Evolutionary conservation across 2,888 invertebrate genomes (phyloP).

Genomic region (Phengaris alcon): DNA sequence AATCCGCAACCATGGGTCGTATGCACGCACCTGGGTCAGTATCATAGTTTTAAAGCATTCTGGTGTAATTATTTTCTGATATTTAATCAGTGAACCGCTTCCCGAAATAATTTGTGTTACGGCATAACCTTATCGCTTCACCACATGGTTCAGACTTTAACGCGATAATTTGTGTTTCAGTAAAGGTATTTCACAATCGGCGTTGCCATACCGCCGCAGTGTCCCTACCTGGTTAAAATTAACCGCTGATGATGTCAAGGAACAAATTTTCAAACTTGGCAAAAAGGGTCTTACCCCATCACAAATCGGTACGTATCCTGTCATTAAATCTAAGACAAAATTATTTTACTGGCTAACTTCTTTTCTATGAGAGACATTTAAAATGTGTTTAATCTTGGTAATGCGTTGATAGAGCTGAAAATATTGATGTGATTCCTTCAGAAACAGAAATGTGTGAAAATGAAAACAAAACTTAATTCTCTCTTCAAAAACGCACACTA

Average conservation of each 20-base stretch:
- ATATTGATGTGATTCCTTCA: background rate
- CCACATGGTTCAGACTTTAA: slow-evolving; percentile 66
- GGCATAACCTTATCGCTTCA: slow-evolving; percentile 45
- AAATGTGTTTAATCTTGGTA: background rate
- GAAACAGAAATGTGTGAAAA: background rate
- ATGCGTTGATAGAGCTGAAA: background rate
- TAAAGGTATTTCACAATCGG: slow-evolving; percentile 99
- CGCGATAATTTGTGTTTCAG: slow-evolving; percentile 82
- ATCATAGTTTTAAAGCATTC: slow-evolving; percentile 37
- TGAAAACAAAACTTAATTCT: background rate
- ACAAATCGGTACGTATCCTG: slow-evolving; percentile 91
- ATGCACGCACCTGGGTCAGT: slow-evolving; percentile 99
- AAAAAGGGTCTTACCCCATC: slow-evolving; percentile 99
- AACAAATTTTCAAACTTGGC: slow-evolving; percentile 97
- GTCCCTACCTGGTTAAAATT: slow-evolving; percentile 99
- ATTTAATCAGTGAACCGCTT: background rate
- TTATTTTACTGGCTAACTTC: background rate
- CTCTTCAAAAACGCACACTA: too few species aligned
- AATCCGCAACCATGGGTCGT: slow-evolving; percentile 93
- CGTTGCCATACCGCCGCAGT: slow-evolving; percentile 97
- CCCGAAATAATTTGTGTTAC: slow-evolving; percentile 37
- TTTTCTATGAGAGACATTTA: background rate
- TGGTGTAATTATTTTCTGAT: background rate
- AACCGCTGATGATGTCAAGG: slow-evolving; percentile 97
- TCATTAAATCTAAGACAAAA: background rate